Conservation (phyloP, 2,888 invertebrate species). For the Heliconius sara region DNA sequence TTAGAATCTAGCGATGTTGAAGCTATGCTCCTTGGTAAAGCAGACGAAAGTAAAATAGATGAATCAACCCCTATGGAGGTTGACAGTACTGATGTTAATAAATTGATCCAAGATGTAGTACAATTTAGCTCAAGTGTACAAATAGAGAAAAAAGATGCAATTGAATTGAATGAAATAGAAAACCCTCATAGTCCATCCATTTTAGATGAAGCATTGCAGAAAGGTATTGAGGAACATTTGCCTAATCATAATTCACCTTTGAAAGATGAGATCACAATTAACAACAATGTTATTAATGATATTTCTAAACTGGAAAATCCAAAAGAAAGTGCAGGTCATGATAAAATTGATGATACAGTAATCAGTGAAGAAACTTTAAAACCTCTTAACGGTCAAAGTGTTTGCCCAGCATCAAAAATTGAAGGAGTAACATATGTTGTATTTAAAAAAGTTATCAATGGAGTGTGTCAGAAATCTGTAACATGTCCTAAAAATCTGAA, state of each 20-base stretch:
- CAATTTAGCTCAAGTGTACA: slow-evolving; percentile 56
- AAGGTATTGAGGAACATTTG: slow-evolving; percentile 71
- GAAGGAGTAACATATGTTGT: slow-evolving; percentile 67
- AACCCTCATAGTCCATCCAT: slow-evolving; percentile 76
- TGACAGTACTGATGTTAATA: slow-evolving; percentile 60
- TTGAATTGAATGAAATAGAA: slow-evolving; percentile 56
- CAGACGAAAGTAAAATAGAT: slow-evolving; percentile 53
- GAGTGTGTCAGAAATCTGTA: slow-evolving; percentile 69
- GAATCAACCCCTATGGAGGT: slow-evolving; percentile 44
- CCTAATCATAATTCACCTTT: slow-evolving; percentile 47
- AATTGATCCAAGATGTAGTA: slow-evolving; percentile 62
- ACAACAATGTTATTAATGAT: slow-evolving; percentile 28
- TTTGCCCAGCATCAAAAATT: slow-evolving; percentile 46
- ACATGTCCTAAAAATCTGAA: slow-evolving; percentile 76
- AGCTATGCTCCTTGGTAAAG: slow-evolving; percentile 75
- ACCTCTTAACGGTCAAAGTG: slow-evolving; percentile 47
- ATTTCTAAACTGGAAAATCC: not conserved
- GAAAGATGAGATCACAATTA: slow-evolving; percentile 36
- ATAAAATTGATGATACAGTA: slow-evolving; percentile 22
- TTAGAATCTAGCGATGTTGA: slow-evolving; percentile 78
- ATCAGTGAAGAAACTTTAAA: slow-evolving; percentile 29
- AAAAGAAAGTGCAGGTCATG: slow-evolving; percentile 15
- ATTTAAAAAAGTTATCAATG: slow-evolving; percentile 70
- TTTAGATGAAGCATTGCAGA: slow-evolving; percentile 70
- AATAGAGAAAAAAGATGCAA: slow-evolving; percentile 46